Base-by-base conservation (phyloP, 1,140 invertebrate species). In the Drosophila neocordata region DNA sequence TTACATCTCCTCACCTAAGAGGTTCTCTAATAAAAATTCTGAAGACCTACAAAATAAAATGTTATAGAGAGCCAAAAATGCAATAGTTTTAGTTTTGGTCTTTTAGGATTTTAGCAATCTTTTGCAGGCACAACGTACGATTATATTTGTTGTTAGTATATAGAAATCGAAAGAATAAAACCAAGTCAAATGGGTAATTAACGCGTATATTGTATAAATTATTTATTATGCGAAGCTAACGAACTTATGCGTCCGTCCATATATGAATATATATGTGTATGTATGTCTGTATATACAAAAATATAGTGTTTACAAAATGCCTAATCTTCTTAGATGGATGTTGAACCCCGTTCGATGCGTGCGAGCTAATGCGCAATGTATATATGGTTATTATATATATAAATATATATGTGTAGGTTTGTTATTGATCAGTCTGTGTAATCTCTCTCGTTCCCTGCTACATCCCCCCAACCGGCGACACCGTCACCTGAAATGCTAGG, bases 281-380 rank as follows among this genome's bases (percentile, higher is more conserved):
- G 51, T 64, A 55, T 41, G 55, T 63, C 13, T 61, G 18, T 59
- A 53, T 63, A 67, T 69, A 61, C 34, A 59, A 64, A 48, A 62
- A 62, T 61, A 60, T 60, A 61, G 66, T 76, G 61, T 77, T 68
- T 78, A 66, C 60, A 56, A 52, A 65, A 51, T 60, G 71, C 67
- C 82, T 85, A 85, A 85, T 85, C 82, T 85, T 69, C 55, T 77
- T 85, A 80, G 73, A 82, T 85, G 79, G 82, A 87, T 85, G 78
- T 87, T 87, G 82, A 85, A 85, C 82, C 82, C 82, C 77, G 66
- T 75, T 73, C 66, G 82, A 63, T 69, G 74, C 62, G 73, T 68
- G 73, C 63, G 41, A 31, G 66, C 61, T 44, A 48, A 27, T 58
- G 41, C 41, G 41, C 41, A 48, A 48, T 11, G 41, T 48, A 48